phyloP scores from a whole-genome alignment of 2,888 invertebrate genomes.

The Serrognathus titanus region DNA sequence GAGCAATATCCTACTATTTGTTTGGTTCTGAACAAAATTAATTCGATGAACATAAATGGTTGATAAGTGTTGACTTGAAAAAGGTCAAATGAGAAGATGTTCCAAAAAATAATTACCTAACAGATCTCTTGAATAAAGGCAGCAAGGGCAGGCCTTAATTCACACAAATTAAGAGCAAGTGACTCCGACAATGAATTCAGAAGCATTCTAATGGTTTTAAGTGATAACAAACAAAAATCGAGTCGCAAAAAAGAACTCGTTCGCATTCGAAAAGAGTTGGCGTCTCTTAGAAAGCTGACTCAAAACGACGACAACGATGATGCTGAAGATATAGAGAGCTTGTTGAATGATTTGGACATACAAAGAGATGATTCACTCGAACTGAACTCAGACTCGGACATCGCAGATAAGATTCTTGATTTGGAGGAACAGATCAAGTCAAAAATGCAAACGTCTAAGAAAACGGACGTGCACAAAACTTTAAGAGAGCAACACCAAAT shows the following conservation, averaged over 20 bases:
- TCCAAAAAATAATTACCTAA: too few relatives aligned
- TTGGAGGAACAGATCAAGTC: constrained; percentile 12
- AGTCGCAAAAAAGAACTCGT: not conserved
- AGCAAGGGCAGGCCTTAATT: too few relatives aligned
- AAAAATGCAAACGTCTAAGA: not conserved
- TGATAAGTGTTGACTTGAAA: too few relatives aligned
- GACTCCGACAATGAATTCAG: constrained; percentile 4
- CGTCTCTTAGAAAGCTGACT: constrained; percentile 13
- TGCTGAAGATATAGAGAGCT: constrained; percentile 3
- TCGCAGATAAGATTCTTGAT: constrained; percentile 5
- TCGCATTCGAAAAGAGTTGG: constrained; percentile 3
- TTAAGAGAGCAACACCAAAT: too few relatives aligned
- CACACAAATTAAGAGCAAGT: not conserved
- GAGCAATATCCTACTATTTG: too few relatives aligned
- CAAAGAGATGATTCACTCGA: too few relatives aligned
- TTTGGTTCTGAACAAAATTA: too few relatives aligned
- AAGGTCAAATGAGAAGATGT: too few relatives aligned
- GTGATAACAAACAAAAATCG: not conserved
- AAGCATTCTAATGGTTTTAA: not conserved
- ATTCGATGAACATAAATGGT: too few relatives aligned
- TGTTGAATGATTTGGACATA: not conserved
- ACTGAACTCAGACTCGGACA: not conserved
- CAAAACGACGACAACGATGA: constrained; percentile 17
- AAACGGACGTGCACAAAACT: not conserved
- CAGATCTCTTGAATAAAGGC: too few relatives aligned